A percentile compares a stretch with the other conserved stretches of the same genome.
phyloP scores from a whole-genome alignment of 1,140 invertebrate genomes.

The Arion vulgaris region DNA sequence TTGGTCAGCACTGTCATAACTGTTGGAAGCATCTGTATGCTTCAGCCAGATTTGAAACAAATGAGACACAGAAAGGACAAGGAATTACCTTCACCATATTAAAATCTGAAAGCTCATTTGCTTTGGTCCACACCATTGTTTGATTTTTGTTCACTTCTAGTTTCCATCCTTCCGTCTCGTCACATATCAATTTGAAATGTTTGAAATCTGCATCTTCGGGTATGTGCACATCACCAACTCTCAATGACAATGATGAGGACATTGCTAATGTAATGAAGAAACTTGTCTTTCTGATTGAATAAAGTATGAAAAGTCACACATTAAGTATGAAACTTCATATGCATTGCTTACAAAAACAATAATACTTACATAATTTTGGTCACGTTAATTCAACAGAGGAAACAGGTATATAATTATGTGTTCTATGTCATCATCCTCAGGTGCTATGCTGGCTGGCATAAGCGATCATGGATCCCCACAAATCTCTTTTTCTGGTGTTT shows the following conservation, averaged over 20 bases:
- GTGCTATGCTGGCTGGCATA: no score
- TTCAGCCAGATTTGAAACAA: no score
- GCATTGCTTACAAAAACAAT: no score
- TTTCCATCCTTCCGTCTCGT: constrained; percentile 85
- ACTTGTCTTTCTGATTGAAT: not conserved
- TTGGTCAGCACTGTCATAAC: no score
- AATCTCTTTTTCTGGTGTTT: no score
- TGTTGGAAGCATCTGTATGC: no score
- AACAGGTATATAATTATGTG: no score
- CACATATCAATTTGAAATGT: constrained; percentile 82
- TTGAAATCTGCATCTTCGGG: constrained; percentile 87
- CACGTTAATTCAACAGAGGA: no score
- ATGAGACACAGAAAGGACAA: not conserved
- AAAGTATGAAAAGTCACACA: not conserved
- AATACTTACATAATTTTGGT: no score
- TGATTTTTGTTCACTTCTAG: constrained; percentile 85
- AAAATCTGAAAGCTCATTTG: constrained; percentile 70
- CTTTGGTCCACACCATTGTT: constrained; percentile 85
- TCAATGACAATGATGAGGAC: constrained; percentile 16
- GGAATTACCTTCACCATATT: constrained; percentile 71
- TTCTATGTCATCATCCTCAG: no score
- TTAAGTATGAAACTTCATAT: no score
- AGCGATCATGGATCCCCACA: no score
- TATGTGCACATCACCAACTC: constrained; percentile 49
- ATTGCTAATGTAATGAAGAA: not conserved